Evolutionary conservation across 2,113 vertebrate species (phyloP), one percentile per base, ranked within the genome.

Genomic region (Oreochromis niloticus): DNA sequence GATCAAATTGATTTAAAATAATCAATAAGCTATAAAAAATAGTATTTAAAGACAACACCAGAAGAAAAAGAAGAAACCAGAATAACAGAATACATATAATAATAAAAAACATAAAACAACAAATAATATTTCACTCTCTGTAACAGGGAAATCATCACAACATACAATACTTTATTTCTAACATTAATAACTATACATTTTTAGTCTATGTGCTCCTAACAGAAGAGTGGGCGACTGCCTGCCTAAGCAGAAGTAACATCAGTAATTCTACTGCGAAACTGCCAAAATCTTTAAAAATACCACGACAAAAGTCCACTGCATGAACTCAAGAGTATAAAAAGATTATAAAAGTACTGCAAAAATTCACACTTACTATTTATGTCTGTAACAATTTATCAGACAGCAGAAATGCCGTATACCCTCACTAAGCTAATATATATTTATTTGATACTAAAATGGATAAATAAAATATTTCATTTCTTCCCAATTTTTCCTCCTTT

Each of bases 331-430:
- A 71, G 7, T 27, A 27, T 46, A 6, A 27, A 46, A 73, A 43
- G 13, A 73, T 73, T 0, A 46, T 17, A 27, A 46, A 43, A 27
- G 13, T 27, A 73, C 68, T 46, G 2, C 7, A 46, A 17, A 73
- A 46, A 16, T 73, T 73, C 22, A 22, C 54, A 30, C 22, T 48
- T 30, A 19, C 11, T n/a, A 50, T 78, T 78, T 50, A 7, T 30
- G 24, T 32, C 43, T 48, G 22, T 10, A 17, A 16, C 1, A 19
- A 75, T 48, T 75, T 30, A 30, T 27, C 22, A 48, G 24, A 46
- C 14, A 48, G 14, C 39, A 16, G 11, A 46, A 17, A 75, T 0
- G 3, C 43, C 0, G 43, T 17, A 19, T 24, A 0, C 3, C 24
- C 2, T 75, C 24, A 48, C 27, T 75, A 46, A 1, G 41, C 22